Evolutionary conservation across 2,113 vertebrate species (phyloP), one percentile per base, ranked within the genome.

Genomic region (Glareola pratincola): DNA sequence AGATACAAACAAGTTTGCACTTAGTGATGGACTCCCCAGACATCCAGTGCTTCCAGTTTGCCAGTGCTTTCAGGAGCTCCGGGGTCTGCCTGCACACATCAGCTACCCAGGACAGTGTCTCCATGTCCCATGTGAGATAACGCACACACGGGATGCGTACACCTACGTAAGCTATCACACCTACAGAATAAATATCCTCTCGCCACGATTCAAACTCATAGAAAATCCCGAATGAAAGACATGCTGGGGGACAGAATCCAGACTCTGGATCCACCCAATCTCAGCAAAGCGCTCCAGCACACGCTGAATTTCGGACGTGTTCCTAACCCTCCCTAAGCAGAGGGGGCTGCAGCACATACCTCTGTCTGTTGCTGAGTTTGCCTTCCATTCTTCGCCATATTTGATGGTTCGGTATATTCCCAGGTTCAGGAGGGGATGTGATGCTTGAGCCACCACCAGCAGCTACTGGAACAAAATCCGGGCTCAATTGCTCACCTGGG

Each of bases 71-170:
- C 2, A 0, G 27, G n/a, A 64, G 36, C 15, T 26, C 80, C 54
- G 62, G 51, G 56, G 14, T 67, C 45, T 62, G n/a, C 8, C 18
- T 41, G 36, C 47, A 32, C 29, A 22, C 43, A 64, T 7, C 43
- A 48, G 26, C 30, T 32, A 10, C 23, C 0, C 1, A 66, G 56
- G 57, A 24, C 56, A 67, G 57, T 29, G 32, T 77, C 22, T 15
- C 32, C 66, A 10, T 3, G 12, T 37, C 62, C 76, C 13, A 5
- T n/a, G 29, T 14, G 14, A 67, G 69, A 50, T 11, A n/a, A 30
- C 1, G 3, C 21, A 8, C 3, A 30, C 14, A 12, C 10, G 22
- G 39, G 21, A 32, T 39, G 9, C 1, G 4, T 9, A 29, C 3
- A 14, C 36, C 22, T 59, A 9, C 7, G 23, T 34, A 51, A 62